These are phyloP conservation scores for Pelochelys cantorii DNA, from an alignment of 2,797 vertebrate genomes.

Conservation along the genomic window DNA sequence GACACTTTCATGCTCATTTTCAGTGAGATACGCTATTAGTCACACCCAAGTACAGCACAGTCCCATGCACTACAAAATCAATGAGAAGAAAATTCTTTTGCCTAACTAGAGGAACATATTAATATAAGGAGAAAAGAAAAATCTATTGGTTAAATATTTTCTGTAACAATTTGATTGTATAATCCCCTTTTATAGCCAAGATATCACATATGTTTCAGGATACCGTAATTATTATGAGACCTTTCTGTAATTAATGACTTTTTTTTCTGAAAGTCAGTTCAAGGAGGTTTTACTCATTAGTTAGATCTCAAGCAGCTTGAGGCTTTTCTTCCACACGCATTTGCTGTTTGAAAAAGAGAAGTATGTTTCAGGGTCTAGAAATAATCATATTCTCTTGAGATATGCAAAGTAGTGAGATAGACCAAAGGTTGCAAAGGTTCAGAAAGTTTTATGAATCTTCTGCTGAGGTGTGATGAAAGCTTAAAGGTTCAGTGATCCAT, in stretches of 20 bases:
- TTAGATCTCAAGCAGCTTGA: constrained; percentile 57
- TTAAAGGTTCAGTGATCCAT: constrained; percentile 22
- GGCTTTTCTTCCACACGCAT: constrained; percentile 38
- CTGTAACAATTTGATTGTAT: constrained; percentile 45
- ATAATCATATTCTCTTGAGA: constrained; percentile 41
- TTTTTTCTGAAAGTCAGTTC: constrained; percentile 73
- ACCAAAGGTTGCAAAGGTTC: constrained; percentile 31
- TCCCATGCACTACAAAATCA: constrained; percentile 29
- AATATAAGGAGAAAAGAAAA: constrained; percentile 46
- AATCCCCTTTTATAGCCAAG: constrained; percentile 28
- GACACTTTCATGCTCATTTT: not conserved
- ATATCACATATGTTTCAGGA: constrained; percentile 57
- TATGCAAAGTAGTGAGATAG: constrained; percentile 43
- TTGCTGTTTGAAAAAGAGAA: constrained; percentile 51
- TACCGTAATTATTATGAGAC: constrained; percentile 57
- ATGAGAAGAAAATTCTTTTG: constrained; percentile 48
- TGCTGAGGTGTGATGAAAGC: constrained; percentile 32
- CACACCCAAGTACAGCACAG: constrained; percentile 22
- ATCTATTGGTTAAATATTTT: constrained; percentile 26
- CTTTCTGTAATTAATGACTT: constrained; percentile 65
- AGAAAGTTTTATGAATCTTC: constrained; percentile 31
- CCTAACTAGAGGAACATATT: constrained; percentile 47
- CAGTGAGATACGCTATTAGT: constrained; percentile 1
- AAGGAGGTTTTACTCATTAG: constrained; percentile 73
- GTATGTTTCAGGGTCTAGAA: constrained; percentile 47